Evolutionary conservation across 2,888 invertebrate genomes (phyloP).

Genomic region (Phengaris alcon): DNA sequence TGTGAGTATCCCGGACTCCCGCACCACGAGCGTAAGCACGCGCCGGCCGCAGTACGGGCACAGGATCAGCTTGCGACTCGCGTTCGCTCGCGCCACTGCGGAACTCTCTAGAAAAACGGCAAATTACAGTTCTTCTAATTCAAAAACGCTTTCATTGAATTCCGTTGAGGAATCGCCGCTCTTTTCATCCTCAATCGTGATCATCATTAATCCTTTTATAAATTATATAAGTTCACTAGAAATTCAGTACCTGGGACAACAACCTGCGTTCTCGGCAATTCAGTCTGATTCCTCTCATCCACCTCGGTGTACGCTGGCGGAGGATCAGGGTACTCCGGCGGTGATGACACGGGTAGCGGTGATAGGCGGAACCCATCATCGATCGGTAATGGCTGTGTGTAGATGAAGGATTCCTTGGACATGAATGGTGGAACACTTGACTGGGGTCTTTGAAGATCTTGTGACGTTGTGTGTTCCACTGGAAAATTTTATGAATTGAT

Average conservation of each 20-base stretch:
- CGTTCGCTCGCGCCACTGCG: conserved; percentile 38
- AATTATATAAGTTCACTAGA: too few relatives aligned
- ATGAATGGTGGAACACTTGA: conserved; percentile 38
- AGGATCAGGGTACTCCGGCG: conserved; percentile 53
- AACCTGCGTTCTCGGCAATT: conserved; percentile 54
- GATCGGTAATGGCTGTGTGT: conserved; percentile 41
- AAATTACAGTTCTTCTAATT: not conserved
- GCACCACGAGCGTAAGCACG: conserved; percentile 54
- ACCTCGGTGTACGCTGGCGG: conserved; percentile 63
- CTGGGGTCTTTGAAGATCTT: conserved; percentile 21
- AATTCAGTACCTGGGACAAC: conserved; percentile 43
- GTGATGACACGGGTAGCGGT: conserved; percentile 45
- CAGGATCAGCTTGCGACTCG: conserved; percentile 49
- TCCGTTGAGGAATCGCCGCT: too few relatives aligned
- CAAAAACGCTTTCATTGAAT: too few relatives aligned
- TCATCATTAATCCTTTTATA: too few relatives aligned
- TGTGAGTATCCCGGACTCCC: conserved; percentile 50
- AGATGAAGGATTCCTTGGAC: conserved; percentile 51
- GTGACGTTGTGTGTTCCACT: conserved; percentile 35
- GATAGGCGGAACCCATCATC: conserved; percentile 49
- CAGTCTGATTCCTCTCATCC: conserved; percentile 36
- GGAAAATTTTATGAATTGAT: not conserved
- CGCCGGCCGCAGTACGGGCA: conserved; percentile 56
- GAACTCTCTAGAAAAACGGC: not conserved
- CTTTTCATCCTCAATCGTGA: too few relatives aligned